phyloP scores from a whole-genome alignment of 2,888 invertebrate genomes.

The Ormia ochracea region DNA sequence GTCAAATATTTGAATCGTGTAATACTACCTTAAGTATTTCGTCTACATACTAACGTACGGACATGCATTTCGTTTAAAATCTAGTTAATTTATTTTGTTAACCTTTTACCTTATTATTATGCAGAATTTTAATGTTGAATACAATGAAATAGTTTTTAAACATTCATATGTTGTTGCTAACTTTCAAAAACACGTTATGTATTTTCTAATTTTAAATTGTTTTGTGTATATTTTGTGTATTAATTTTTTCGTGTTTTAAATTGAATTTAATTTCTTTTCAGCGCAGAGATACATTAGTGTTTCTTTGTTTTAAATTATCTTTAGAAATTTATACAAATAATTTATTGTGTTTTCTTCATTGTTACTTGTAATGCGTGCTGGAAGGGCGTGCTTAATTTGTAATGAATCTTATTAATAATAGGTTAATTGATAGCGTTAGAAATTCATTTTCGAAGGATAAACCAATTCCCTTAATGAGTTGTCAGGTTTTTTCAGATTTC shows the following conservation, averaged over 20 bases:
- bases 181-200: not conserved
- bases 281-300: slow-evolving; percentile 38
- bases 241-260: not conserved
- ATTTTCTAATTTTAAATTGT: not conserved
- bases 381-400: not conserved
- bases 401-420: not conserved
- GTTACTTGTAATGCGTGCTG: slow-evolving; percentile 11
- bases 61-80: no score
- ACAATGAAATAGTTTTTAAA: no score
- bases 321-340: slow-evolving; percentile 16
- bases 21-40: no score
- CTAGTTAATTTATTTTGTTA: no score
- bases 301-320: slow-evolving; percentile 40
- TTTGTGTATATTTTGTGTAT: not conserved
- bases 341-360: slow-evolving; percentile 22
- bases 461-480: no score
- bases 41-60: no score
- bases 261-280: slow-evolving; percentile 35
- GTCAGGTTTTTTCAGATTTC: no score
- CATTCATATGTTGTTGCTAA: not conserved
- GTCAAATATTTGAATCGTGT: no score
- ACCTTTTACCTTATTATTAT: no score
- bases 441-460: no score
- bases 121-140: no score
- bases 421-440: no score